Evolutionary conservation across 2,113 vertebrate species (phyloP), one percentile per base, ranked within the genome.

Genomic region (Thomomys bottae): DNA sequence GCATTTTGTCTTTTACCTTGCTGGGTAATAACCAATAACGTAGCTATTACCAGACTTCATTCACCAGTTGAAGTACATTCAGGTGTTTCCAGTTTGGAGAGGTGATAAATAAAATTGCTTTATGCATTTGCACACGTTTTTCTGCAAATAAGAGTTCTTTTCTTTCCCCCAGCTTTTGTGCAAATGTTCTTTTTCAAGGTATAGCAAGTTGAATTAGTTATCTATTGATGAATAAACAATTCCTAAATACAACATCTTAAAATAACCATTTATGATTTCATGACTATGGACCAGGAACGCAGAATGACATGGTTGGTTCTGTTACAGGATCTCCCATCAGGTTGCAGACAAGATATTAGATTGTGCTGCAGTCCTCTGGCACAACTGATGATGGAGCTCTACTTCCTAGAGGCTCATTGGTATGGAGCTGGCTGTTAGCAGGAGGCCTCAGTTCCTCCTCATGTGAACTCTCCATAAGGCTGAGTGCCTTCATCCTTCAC

Each of bases 71-170:
- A 88, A 88, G 34, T 59, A 71, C 68, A 84, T 38, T 1, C 42
- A 34, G 26, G 30, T 61, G 36, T 57, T 77, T 88, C 79, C 42
- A 90, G 8, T 32, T 85, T 78, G 59, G 20, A 32, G 59, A 90
- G n/a, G 86, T 78, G 30, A 77, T 67, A 28, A 92, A 93, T 71
- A 91, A 63, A 84, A 28, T 54, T 9, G 32, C 91, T 38, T 54
- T 26, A 90, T 87, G 76, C 70, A 95, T 72, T 57, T 45, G 9
- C 23, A 24, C 18, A 84, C 18, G 80, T 61, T 42, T 86, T 73
- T 77, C 85, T 59, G 71, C 68, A 45, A 82, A 70, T 10, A 54
- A 15, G 4, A 8, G 45, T 45, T 45, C 6, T 6, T 6, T 54
- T 54, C 18, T 54, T 54, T 54, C 18, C 4, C 3, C 49, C 49